Percentiles rank a stretch among this genome's conserved stretches.
These are phyloP conservation scores for Hoplostethus mediterraneus DNA, from an alignment of 2,797 vertebrate species.

Conservation along the genomic window DNA sequence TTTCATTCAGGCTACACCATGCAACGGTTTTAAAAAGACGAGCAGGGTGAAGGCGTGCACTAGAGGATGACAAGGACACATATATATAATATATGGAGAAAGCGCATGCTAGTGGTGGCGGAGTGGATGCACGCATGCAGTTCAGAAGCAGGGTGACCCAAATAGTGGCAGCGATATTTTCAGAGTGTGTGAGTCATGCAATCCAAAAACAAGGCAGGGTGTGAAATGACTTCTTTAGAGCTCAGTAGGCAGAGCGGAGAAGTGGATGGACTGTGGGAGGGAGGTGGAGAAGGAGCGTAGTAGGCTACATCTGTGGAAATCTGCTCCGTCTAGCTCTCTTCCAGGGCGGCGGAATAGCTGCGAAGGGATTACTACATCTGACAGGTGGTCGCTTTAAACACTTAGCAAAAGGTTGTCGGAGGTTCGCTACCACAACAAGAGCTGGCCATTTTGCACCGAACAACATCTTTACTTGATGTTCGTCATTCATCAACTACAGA, in stretches of 20 bases:
- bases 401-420: constrained; percentile 13
- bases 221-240: constrained; percentile 62
- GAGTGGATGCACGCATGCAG: constrained; percentile 34
- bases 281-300: constrained; percentile 48
- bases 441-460: no score
- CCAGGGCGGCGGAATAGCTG: neutral
- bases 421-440: neutral
- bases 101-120: neutral
- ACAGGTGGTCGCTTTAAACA: constrained; percentile 31
- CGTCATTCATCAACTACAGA: neutral
- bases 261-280: constrained; percentile 59
- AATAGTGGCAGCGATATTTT: constrained; percentile 72
- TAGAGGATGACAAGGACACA: constrained; percentile 10
- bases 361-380: neutral
- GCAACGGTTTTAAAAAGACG: constrained; percentile 1
- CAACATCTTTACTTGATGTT: no score
- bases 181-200: constrained; percentile 65
- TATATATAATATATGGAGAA: constrained; percentile 10
- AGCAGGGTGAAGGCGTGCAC: neutral
- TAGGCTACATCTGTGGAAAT: constrained; percentile 45
- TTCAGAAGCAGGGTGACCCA: constrained; percentile 66
- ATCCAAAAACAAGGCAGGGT: constrained; percentile 60
- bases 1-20: no score
- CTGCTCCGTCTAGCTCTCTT: constrained; percentile 48
- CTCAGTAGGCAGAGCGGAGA: constrained; percentile 54